phyloP scores from a whole-genome alignment of 92 coral and sea anemone genomes.

The Bergia puertoricense region DNA sequence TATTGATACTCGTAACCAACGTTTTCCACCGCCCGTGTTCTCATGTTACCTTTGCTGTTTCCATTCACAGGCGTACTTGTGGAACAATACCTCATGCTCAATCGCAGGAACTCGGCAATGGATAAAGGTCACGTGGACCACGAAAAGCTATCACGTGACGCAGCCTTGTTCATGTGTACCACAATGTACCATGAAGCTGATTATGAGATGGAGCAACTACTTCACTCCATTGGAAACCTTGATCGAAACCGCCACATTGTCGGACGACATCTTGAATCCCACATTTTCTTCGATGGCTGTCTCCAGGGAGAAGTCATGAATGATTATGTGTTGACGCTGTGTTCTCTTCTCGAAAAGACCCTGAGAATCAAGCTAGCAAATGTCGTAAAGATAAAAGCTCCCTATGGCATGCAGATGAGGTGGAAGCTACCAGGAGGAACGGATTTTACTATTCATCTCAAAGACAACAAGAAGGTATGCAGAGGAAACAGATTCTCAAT shows the following conservation, averaged over 20 bases:
- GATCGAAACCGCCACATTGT: slow-evolving; percentile 45
- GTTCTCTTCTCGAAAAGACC: slow-evolving; percentile 58
- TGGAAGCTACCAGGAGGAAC: slow-evolving; percentile 65
- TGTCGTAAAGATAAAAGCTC: slow-evolving; percentile 57
- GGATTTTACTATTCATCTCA: slow-evolving; percentile 63
- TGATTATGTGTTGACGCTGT: slow-evolving; percentile 51
- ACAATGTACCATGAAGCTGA: slow-evolving; percentile 82
- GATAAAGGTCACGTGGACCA: slow-evolving; percentile 49
- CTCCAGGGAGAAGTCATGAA: slow-evolving; percentile 60
- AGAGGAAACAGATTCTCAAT: too few species aligned
- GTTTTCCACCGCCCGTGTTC: too few species aligned
- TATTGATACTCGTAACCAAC: too few species aligned
- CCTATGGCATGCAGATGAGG: slow-evolving; percentile 71
- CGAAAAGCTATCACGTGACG: slow-evolving; percentile 46
- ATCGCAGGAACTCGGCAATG: slow-evolving; percentile 57
- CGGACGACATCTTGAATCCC: slow-evolving; percentile 69
- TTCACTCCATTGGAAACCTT: slow-evolving; percentile 61
- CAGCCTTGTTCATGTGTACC: slow-evolving; percentile 70
- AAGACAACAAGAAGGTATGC: slow-evolving; percentile 68
- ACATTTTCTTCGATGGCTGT: slow-evolving; percentile 73
- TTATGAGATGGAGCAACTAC: slow-evolving; percentile 69
- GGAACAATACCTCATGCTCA: slow-evolving; percentile 59
- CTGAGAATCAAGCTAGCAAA: slow-evolving; percentile 40
- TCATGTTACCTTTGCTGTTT: neutral
- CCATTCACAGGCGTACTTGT: slow-evolving; percentile 48